phyloP scores from a whole-genome alignment of 1,140 invertebrate species.

The Pseudobourletiella spinata region DNA sequence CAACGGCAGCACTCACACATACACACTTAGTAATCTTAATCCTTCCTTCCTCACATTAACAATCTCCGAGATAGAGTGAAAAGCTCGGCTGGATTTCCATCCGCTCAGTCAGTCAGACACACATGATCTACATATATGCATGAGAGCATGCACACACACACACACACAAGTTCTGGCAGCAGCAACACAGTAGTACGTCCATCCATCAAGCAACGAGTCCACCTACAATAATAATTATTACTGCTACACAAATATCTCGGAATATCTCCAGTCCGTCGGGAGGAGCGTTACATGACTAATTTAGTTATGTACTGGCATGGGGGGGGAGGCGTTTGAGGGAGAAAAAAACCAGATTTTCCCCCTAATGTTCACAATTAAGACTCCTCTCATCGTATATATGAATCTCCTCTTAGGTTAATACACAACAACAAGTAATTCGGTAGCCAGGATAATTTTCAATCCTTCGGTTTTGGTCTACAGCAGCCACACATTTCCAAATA shows the following conservation, averaged over 20 bases:
- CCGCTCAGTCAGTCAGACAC: no score
- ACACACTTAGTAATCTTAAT: background rate
- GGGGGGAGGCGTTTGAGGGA: no score
- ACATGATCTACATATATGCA: no score
- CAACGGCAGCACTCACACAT: no score
- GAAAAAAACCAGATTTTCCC: no score
- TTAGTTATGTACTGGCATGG: no score
- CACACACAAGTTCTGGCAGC: background rate
- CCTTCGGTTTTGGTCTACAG: background rate
- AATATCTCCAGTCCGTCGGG: background rate
- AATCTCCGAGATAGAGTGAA: no score
- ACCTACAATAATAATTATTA: background rate
- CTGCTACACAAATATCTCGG: background rate
- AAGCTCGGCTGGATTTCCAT: no score
- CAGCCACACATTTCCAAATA: no score
- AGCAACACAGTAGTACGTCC: background rate
- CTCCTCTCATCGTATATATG: no score
- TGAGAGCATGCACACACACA: background rate
- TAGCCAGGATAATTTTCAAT: slow-evolving; percentile 1
- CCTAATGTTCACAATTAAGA: slow-evolving; percentile 2
- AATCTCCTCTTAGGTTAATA: no score
- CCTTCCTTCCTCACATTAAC: background rate
- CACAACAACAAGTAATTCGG: no score
- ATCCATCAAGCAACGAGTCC: background rate
- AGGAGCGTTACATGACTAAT: background rate